A percentile compares a stretch with the other conserved stretches of the same genome.
Conservation (phyloP, 2,888 invertebrate genomes). For the Imbricaverruca yamaguchii region DNA sequence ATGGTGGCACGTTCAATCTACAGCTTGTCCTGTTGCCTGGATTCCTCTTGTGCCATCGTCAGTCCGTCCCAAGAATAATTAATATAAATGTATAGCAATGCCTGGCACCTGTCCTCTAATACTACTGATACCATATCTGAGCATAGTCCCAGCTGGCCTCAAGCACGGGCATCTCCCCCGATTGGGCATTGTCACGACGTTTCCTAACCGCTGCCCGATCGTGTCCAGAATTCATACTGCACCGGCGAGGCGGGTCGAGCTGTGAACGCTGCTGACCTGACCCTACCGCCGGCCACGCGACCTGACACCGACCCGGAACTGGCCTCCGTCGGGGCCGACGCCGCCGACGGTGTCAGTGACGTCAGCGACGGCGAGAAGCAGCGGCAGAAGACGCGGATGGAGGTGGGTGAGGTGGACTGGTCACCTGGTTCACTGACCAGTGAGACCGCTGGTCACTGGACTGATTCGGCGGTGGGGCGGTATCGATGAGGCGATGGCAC, state of each 20-base stretch:
- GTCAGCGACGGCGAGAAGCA: not conserved
- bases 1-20: too few species aligned
- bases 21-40: too few species aligned
- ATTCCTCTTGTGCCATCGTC: too few species aligned
- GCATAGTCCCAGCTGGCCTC: too few species aligned
- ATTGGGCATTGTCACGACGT: not conserved
- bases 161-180: too few species aligned
- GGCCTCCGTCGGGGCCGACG: not conserved
- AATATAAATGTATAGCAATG: too few species aligned
- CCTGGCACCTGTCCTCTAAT: too few species aligned
- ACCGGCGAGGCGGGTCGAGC: constrained; percentile 62
- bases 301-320: constrained; percentile 28
- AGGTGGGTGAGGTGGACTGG: not conserved
- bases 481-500: too few species aligned
- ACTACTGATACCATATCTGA: too few species aligned
- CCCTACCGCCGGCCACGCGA: constrained; percentile 29
- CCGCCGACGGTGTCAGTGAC: not conserved
- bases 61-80: too few species aligned
- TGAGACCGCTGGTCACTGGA: not conserved
- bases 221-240: constrained; percentile 65
- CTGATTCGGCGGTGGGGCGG: not conserved
- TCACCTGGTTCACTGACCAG: not conserved
- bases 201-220: not conserved
- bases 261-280: constrained; percentile 35
- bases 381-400: not conserved